These are phyloP conservation scores for Eupithecia pulchellata DNA, from an alignment of 2,888 invertebrate species.

Conservation along the genomic window DNA sequence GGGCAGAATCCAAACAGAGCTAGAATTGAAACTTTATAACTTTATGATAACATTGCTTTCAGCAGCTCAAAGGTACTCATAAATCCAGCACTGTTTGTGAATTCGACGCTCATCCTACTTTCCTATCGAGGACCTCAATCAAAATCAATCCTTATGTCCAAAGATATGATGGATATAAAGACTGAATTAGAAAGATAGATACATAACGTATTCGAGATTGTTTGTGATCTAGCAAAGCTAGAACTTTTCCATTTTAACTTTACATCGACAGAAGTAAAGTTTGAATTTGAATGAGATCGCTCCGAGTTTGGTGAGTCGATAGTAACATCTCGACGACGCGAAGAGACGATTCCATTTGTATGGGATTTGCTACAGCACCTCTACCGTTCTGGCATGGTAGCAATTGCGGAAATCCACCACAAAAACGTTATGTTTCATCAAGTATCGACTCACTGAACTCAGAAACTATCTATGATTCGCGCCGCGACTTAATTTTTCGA, in stretches of 20 bases:
- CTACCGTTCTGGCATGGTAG: neutral
- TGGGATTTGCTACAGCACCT: neutral
- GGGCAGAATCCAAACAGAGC: constrained; percentile 35
- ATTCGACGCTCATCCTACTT: constrained; percentile 17
- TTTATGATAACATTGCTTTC: neutral
- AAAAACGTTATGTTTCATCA: neutral
- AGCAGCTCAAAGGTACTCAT: neutral
- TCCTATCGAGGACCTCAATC: constrained; percentile 7
- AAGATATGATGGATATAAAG: constrained; percentile 20
- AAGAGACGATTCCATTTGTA: neutral
- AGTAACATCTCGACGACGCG: neutral
- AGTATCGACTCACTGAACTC: neutral
- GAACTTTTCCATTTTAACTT: neutral
- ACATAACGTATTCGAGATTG: constrained; percentile 6
- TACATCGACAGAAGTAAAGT: constrained; percentile 7
- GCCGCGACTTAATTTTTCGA: neutral
- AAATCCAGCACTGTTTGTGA: constrained; percentile 21
- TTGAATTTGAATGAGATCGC: neutral
- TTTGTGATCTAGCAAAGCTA: constrained; percentile 2
- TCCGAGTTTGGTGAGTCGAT: neutral
- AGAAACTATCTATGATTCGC: neutral
- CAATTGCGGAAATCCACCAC: neutral
- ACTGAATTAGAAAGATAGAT: constrained; percentile 25
- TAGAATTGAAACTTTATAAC: constrained; percentile 4
- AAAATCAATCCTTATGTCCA: constrained; percentile 22